A percentile compares a stretch with the other conserved stretches of the same genome.
Evolutionary conservation across 2,888 invertebrate species (phyloP).

Genomic region (Ochropleura leucogaster): DNA sequence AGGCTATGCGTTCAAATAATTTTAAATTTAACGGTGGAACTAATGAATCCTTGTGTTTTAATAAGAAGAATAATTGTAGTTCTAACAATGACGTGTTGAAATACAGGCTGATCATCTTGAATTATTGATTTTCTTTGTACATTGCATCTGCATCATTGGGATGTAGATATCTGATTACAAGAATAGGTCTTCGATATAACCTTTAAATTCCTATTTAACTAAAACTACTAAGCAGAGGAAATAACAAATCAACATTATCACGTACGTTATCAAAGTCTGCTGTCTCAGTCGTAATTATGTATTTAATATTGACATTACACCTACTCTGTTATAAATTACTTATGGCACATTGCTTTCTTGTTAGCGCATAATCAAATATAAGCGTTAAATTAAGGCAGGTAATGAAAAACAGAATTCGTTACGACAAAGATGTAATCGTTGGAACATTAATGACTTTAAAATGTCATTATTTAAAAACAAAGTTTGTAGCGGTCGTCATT

Average conservation of each 20-base stretch:
- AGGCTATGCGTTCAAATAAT: slow-evolving; percentile 14
- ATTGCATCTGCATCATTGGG: background rate
- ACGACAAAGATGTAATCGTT: slow-evolving; percentile 52
- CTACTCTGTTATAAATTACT: slow-evolving; percentile 52
- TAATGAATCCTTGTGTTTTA: slow-evolving; percentile 15
- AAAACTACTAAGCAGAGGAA: slow-evolving; percentile 16
- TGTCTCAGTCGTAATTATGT: slow-evolving; percentile 43
- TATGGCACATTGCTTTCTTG: slow-evolving; percentile 53
- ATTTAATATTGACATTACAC: slow-evolving; percentile 55
- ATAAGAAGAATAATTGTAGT: slow-evolving; percentile 29
- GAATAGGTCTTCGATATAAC: slow-evolving; percentile 8
- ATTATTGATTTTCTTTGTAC: slow-evolving; percentile 9
- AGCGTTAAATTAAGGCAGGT: slow-evolving; percentile 52
- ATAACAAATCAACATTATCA: slow-evolving; percentile 43
- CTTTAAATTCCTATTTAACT: slow-evolving; percentile 9
- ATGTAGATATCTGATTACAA: slow-evolving; percentile 15
- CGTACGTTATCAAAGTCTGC: slow-evolving; percentile 49
- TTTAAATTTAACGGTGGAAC: slow-evolving; percentile 28
- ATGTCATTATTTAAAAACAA: slow-evolving; percentile 19
- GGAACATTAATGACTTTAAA: slow-evolving; percentile 44
- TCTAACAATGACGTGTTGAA: slow-evolving; percentile 2
- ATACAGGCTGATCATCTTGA: slow-evolving; percentile 32
- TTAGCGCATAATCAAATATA: slow-evolving; percentile 46
- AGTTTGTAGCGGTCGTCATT: background rate
- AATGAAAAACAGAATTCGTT: slow-evolving; percentile 50